Percentiles rank a stretch among this genome's conserved stretches.
Evolutionary conservation across 2,113 vertebrate genomes (phyloP).

Genomic region (Pterocles burchelli): DNA sequence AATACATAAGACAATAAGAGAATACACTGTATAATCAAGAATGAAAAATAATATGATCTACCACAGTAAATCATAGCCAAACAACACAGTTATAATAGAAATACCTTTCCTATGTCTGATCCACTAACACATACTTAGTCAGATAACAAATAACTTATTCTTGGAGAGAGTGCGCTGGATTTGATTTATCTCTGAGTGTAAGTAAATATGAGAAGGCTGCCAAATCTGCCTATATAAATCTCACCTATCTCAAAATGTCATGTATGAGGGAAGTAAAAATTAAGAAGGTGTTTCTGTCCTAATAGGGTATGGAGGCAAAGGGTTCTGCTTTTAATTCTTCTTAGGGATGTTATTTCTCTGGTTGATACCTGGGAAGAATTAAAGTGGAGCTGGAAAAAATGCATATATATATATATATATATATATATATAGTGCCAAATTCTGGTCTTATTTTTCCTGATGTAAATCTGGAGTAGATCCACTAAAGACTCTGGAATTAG

Average conservation of each 20-base stretch:
- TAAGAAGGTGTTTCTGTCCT: constrained; percentile 63
- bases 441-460: constrained; percentile 18
- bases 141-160: constrained; percentile 76
- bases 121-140: constrained; percentile 70
- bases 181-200: constrained; percentile 72
- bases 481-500: constrained; percentile 13
- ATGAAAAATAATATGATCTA: constrained; percentile 56
- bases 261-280: constrained; percentile 55
- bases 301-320: constrained; percentile 36
- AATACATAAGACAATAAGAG: constrained; percentile 30
- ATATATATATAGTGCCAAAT: constrained; percentile 5
- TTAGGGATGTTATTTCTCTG: neutral
- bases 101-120: constrained; percentile 70
- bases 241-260: constrained; percentile 57
- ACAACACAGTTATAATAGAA: constrained; percentile 68
- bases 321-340: constrained; percentile 42
- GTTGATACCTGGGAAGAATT: constrained; percentile 49
- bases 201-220: constrained; percentile 74
- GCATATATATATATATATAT: neutral
- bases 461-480: constrained; percentile 46
- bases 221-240: constrained; percentile 71
- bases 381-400: constrained; percentile 6
- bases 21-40: constrained; percentile 48
- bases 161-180: constrained; percentile 57
- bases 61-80: constrained; percentile 60